Evolutionary conservation across 2,888 invertebrate genomes (phyloP).

Genomic region (Quadriops clusia): DNA sequence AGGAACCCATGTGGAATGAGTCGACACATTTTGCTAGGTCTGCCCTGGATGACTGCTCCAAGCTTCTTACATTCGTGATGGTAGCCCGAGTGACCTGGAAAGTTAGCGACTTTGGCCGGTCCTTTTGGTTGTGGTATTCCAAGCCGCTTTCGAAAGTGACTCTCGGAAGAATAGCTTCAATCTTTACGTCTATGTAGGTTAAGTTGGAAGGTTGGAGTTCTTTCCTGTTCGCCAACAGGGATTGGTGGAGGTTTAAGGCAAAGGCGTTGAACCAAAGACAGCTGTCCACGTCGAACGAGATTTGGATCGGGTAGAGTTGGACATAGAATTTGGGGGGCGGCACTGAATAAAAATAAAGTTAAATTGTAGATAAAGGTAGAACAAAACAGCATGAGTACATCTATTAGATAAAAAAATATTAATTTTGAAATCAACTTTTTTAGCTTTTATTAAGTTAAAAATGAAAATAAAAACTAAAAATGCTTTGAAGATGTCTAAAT

Average conservation of each 20-base stretch:
- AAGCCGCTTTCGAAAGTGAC: slow-evolving; percentile 69
- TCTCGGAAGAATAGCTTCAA: slow-evolving; percentile 90
- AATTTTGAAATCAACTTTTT: no score
- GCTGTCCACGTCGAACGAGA: slow-evolving; percentile 79
- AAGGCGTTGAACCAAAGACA: slow-evolving; percentile 92
- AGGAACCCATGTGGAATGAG: slow-evolving; percentile 59
- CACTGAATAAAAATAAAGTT: slow-evolving; percentile 50
- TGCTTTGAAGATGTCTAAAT: no score
- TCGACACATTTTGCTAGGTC: slow-evolving; percentile 72
- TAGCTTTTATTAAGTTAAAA: no score
- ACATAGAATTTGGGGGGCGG: slow-evolving; percentile 89
- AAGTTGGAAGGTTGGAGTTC: slow-evolving; percentile 32
- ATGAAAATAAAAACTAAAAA: no score
- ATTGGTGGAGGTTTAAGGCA: slow-evolving; percentile 72
- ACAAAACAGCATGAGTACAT: no score
- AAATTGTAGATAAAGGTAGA: no score
- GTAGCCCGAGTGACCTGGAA: slow-evolving; percentile 69
- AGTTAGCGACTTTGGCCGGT: slow-evolving; percentile 79
- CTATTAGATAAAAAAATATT: no score
- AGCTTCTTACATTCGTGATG: slow-evolving; percentile 55
- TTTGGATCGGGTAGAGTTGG: slow-evolving; percentile 79
- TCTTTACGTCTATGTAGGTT: slow-evolving; percentile 70
- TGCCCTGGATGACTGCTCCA: slow-evolving; percentile 57
- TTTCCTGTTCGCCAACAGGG: slow-evolving; percentile 45
- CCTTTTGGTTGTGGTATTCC: slow-evolving; percentile 69